Evolutionary conservation across 2,113 vertebrate genomes (phyloP), one percentile per base, ranked within the genome.

Genomic region (Rana temporaria): DNA sequence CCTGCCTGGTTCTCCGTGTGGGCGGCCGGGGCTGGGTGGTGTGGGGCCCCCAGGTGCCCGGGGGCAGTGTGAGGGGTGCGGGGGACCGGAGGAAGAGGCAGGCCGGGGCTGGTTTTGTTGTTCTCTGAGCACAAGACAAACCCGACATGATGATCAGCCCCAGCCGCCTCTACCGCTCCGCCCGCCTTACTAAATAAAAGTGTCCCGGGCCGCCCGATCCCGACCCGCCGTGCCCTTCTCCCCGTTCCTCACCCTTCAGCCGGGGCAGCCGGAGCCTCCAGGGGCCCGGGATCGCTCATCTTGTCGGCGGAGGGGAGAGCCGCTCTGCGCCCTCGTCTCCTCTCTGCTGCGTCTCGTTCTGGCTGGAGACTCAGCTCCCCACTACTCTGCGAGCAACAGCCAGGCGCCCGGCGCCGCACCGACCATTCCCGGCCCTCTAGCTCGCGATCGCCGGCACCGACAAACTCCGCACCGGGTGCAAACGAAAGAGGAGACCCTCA

Each of bases 181-280:
- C 17, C 59, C 79, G 73, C 69, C 77, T 24, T 20, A 53, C 24
- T 62, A 30, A 56, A 55, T 86, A 88, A 89, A 92, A 95, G 94
- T 93, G 92, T 89, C 78, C 90, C 87, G 81, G 91, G 89, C 86
- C 84, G 66, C 34, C 74, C 71, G 67, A 18, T 85, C 93, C 94
- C 93, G 89, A 94, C 90, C 84, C 89, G 91, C 79, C 88, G 91
- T 84, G 95, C 93, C 88, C 90, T 90, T 79, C 88, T 88, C 84
- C 91, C 93, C 16, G 88, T 93, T 94, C 91, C 94, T 96, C 95
- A 96, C 96, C 96, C 94, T 95, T 93, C 92, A 87, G 92, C 93
- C 92, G 92, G 87, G 84, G 88, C 84, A 88, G 85, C 89, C 87
- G 76, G 88, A 85, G 88, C 88, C 80, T 89, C 91, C 88, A 88